These are phyloP conservation scores for Lucilia cuprina DNA, from an alignment of 1,140 invertebrate genomes.

Conservation along the genomic window DNA sequence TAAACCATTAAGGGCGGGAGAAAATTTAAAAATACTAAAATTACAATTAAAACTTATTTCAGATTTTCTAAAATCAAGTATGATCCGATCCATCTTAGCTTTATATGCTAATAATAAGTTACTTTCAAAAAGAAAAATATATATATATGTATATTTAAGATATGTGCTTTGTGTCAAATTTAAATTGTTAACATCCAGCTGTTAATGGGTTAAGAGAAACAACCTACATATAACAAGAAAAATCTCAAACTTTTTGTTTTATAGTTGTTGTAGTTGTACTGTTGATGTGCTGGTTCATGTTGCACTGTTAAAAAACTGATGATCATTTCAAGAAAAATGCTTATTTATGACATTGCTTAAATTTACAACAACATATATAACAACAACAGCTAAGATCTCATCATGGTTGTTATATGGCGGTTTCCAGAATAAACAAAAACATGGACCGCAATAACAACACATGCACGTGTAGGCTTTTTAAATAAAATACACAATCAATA, in stretches of 20 bases:
- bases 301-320: slow-evolving; percentile 13
- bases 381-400: slow-evolving; percentile 11
- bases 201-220: slow-evolving; percentile 14
- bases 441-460: background rate
- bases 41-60: too few species aligned
- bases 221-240: slow-evolving; percentile 21
- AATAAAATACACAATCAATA: background rate
- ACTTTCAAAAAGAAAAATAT: too few species aligned
- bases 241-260: slow-evolving; percentile 16
- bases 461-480: background rate
- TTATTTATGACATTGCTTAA: slow-evolving; percentile 36
- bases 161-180: too few species aligned
- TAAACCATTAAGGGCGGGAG: background rate
- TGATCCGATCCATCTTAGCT: too few species aligned
- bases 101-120: too few species aligned
- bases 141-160: too few species aligned
- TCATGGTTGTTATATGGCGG: slow-evolving; percentile 22
- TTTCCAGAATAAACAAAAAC: background rate
- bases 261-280: background rate
- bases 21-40: too few species aligned
- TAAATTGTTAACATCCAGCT: background rate
- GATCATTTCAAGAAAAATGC: slow-evolving; percentile 37
- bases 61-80: too few species aligned
- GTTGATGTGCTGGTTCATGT: slow-evolving; percentile 29
- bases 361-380: slow-evolving; percentile 18